Conservation (phyloP, 1,140 invertebrate genomes). For the Zaprionus lachaisei region DNA sequence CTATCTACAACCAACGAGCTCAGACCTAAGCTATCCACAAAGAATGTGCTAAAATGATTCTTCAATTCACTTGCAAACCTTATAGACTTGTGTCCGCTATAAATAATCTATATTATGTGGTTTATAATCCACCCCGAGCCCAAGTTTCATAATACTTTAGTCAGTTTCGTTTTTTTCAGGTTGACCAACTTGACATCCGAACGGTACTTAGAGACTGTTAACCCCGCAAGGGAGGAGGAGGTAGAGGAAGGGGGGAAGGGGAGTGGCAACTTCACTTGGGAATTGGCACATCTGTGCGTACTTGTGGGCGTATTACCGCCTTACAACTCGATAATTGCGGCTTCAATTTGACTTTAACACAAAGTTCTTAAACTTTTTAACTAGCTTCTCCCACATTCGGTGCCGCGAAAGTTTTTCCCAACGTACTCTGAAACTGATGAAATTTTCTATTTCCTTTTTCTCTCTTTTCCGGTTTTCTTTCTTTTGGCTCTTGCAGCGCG, state of each 20-base stretch:
- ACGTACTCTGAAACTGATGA: conserved; percentile 55
- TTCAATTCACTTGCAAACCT: background rate
- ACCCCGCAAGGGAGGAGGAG: background rate
- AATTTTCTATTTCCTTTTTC: conserved; percentile 43
- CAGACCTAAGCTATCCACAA: too few relatives aligned
- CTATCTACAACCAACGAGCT: too few relatives aligned
- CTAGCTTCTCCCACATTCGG: conserved; percentile 51
- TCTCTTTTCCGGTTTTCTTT: conserved; percentile 20
- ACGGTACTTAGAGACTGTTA: conserved; percentile 33
- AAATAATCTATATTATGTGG: background rate
- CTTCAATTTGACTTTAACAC: conserved; percentile 77
- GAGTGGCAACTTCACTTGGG: conserved; percentile 19
- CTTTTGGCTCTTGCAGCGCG: conserved; percentile 55
- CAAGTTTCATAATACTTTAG: conserved; percentile 1
- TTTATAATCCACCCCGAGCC: background rate
- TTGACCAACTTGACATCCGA: conserved; percentile 37
- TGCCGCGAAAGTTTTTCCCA: conserved; percentile 68
- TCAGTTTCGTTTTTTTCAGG: background rate
- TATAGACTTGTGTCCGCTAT: background rate
- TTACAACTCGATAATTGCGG: conserved; percentile 81
- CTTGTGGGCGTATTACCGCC: conserved; percentile 42
- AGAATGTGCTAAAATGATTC: too few relatives aligned
- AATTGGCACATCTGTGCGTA: conserved; percentile 56
- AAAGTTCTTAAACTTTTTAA: conserved; percentile 79
- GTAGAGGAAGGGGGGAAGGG: background rate